These are phyloP conservation scores for Uropsilus gracilis DNA, from an alignment of 2,113 vertebrate genomes.

Conservation along the genomic window DNA sequence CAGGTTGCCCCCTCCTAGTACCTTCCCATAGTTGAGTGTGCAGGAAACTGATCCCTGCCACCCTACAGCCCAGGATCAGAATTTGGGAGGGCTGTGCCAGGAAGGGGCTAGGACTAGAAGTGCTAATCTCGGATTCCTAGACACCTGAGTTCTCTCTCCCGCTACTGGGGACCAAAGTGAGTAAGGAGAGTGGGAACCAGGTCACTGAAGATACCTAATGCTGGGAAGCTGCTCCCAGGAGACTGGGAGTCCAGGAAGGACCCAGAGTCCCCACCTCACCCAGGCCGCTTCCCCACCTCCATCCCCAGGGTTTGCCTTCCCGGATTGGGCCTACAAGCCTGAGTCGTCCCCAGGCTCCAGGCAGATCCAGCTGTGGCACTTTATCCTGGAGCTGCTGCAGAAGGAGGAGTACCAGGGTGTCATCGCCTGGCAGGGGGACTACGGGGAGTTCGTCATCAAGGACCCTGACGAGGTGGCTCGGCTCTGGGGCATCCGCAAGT, in stretches of 20 bases:
- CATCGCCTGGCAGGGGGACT: constrained; percentile 96
- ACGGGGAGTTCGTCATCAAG: constrained; percentile 96
- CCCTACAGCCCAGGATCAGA: neutral
- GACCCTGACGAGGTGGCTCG: constrained; percentile 94
- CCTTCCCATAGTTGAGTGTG: neutral
- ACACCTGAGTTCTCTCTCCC: neutral
- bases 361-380: constrained; percentile 96
- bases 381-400: constrained; percentile 94
- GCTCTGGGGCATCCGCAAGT: constrained; percentile 93
- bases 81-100: neutral
- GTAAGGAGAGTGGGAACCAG: neutral
- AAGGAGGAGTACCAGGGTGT: constrained; percentile 95
- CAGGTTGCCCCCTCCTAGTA: neutral
- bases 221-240: no score
- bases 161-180: neutral
- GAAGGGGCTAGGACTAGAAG: neutral
- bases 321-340: constrained; percentile 96
- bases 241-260: neutral
- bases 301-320: constrained; percentile 92
- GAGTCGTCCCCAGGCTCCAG: constrained; percentile 94
- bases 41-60: neutral
- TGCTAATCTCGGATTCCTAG: neutral
- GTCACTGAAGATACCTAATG: neutral
- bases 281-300: neutral
- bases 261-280: neutral